These are phyloP conservation scores for Eupristina koningsbergeri DNA, from an alignment of 1,140 invertebrate genomes.

Conservation along the genomic window DNA sequence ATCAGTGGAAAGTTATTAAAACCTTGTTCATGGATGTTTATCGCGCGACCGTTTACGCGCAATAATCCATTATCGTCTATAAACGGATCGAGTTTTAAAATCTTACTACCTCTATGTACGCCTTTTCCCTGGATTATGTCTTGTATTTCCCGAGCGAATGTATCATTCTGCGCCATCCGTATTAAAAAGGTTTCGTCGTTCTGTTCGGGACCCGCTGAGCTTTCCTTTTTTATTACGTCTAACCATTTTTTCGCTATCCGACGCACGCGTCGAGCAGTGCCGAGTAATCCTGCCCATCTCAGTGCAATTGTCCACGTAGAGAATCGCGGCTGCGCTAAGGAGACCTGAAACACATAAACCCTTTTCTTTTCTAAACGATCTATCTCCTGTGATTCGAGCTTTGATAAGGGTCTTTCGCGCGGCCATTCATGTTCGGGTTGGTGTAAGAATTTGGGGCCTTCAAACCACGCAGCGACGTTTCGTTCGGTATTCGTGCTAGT, in stretches of 20 bases:
- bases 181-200: neutral
- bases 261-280: neutral
- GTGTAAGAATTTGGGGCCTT: neutral
- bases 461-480: neutral
- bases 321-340: neutral
- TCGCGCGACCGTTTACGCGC: neutral
- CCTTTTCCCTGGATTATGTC: neutral
- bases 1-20: neutral
- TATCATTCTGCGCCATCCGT: neutral
- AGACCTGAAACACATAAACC: neutral
- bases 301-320: neutral
- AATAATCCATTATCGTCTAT: neutral
- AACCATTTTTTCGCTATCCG: neutral
- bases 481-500: neutral
- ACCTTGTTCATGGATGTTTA: too few relatives aligned
- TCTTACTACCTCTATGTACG: neutral
- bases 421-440: neutral
- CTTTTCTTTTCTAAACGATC: neutral
- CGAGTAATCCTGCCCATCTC: neutral
- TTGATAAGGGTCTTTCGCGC: neutral
- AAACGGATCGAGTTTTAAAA: neutral
- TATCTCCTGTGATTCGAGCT: neutral
- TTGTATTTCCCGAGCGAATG: neutral
- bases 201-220: neutral
- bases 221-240: neutral